These are phyloP conservation scores for Falcunculus frontatus DNA, from an alignment of 2,113 vertebrate genomes.

Conservation along the genomic window DNA sequence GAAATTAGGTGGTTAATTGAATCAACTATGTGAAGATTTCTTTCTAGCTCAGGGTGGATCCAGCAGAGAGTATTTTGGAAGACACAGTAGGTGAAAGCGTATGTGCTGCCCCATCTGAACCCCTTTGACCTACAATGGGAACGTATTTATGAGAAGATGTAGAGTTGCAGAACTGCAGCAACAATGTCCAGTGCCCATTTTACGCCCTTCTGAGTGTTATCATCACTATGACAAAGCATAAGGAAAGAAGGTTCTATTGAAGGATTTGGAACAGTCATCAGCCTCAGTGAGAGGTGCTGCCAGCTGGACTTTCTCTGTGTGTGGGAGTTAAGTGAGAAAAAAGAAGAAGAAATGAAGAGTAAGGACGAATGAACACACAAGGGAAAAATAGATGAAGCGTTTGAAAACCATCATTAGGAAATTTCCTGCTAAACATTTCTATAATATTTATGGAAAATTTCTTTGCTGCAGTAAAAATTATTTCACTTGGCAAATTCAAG, in stretches of 20 bases:
- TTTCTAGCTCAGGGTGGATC: background rate
- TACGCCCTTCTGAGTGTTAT: background rate
- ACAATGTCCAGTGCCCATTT: background rate
- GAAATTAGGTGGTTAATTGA: background rate
- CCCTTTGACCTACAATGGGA: background rate
- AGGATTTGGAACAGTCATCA: background rate
- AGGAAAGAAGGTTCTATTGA: background rate
- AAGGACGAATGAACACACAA: background rate
- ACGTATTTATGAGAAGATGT: background rate
- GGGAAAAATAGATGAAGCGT: background rate
- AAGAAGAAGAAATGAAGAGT: background rate
- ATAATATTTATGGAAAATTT: background rate
- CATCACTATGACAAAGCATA: background rate
- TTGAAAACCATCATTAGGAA: conserved; percentile 14
- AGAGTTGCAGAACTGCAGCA: background rate
- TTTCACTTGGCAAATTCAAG: conserved; percentile 1
- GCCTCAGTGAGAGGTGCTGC: background rate
- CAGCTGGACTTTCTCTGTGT: background rate
- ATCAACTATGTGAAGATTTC: background rate
- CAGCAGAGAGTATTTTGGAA: background rate
- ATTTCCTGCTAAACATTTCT: background rate
- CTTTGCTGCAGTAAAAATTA: background rate
- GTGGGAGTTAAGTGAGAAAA: background rate
- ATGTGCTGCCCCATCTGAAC: background rate
- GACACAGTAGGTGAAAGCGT: background rate